Percentiles rank a stretch among this genome's conserved stretches.
Conservation (phyloP, 2,113 vertebrate species). For the Carassius carassius region DNA sequence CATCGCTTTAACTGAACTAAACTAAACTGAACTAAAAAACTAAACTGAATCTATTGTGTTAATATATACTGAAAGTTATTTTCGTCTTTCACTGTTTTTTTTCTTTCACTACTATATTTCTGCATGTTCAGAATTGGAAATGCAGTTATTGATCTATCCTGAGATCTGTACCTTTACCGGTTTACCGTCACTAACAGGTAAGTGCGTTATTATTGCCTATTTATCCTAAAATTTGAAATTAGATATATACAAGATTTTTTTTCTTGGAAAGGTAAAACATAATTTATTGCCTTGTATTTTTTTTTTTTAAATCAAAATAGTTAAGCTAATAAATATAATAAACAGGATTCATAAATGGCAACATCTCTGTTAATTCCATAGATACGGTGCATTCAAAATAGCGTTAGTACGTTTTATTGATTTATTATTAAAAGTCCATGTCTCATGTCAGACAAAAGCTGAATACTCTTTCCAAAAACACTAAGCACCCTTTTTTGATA, state of each 20-base stretch:
- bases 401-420: neutral
- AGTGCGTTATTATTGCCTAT: neutral
- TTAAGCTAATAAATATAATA: neutral
- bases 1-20: neutral
- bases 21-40: neutral
- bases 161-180: neutral
- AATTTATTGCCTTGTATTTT: too few species aligned
- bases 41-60: neutral
- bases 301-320: neutral
- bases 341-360: neutral
- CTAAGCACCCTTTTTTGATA: neutral
- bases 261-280: neutral
- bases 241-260: neutral
- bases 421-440: too few species aligned
- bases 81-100: neutral
- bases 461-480: neutral
- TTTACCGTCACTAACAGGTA: constrained; percentile 10
- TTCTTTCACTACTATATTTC: too few species aligned
- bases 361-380: neutral
- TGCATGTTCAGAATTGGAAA: neutral
- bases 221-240: neutral
- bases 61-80: neutral
- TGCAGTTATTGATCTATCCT: neutral
- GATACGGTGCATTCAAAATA: neutral
- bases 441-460: neutral